Conservation (phyloP, 2,888 invertebrate species). For the Drosophila pegasa region DNA sequence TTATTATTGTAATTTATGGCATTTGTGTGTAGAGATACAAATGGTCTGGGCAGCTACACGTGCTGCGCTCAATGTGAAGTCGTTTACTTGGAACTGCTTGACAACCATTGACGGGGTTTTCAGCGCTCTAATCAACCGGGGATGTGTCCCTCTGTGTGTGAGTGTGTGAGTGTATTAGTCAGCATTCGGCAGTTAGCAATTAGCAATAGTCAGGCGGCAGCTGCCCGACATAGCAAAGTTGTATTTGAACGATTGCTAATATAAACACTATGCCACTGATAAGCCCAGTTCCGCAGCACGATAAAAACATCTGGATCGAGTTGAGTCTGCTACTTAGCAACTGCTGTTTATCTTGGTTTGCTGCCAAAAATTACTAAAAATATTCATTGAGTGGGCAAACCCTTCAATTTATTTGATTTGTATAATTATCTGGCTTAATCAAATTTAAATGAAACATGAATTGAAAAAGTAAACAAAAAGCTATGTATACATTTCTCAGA, state of each 20-base stretch:
- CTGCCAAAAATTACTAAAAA: background rate
- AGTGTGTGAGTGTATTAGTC: constrained; percentile 23
- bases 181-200: constrained; percentile 9
- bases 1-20: constrained; percentile 45
- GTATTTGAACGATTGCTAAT: constrained; percentile 56
- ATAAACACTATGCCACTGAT: constrained; percentile 54
- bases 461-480: no score
- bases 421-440: no score
- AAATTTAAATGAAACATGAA: no score
- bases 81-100: constrained; percentile 46
- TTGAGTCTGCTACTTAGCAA: constrained; percentile 15
- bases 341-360: background rate
- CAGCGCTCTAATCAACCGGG: constrained; percentile 15
- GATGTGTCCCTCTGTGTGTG: background rate
- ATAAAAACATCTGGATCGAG: constrained; percentile 32
- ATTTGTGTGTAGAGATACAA: constrained; percentile 5
- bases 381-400: background rate
- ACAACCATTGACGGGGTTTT: constrained; percentile 26
- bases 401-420: background rate
- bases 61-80: constrained; percentile 45
- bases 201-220: constrained; percentile 4
- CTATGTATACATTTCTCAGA: background rate
- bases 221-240: constrained; percentile 16
- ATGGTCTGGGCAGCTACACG: constrained; percentile 38
- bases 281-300: constrained; percentile 40